Evolutionary conservation across 2,888 invertebrate genomes (phyloP), one percentile per base, ranked within the genome.

Genomic region (Carterocephalus palaemon): DNA sequence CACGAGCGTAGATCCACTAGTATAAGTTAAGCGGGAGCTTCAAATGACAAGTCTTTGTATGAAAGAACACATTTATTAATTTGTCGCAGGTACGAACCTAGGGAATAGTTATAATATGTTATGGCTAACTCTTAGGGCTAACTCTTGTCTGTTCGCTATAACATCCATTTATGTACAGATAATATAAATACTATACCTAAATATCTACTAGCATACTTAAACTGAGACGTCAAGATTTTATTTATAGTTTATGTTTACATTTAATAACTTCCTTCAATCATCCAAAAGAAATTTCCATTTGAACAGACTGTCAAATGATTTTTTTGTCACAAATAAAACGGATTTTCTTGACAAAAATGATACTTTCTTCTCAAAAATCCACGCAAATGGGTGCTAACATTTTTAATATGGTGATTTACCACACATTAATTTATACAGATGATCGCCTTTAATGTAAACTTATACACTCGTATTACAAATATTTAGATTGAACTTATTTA

Each of bases 51-150:
- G 13, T 22, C 9, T 1, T 9, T 37, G 38, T 62, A 70, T 57
- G 54, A 62, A 64, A 64, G 64, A 64, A 64, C 64, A 64, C 64
- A 61, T 64, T 64, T 64, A 64, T 64, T 63, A 54, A 57, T 60
- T 56, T 56, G 53, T 60, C 55, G 45, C 34, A 40, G 49, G 48
- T 54, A 57, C 52, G 57, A 53, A 50, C 41, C 51, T 47, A 47
- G 22, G 8, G 29, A 46, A 38, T 40, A 34, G 39, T 47, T n/a
- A n/a, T n/a, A n/a, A 38, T 51, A 41, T 36, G 26, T 38, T 46
- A 48, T 42, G n/a, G n/a, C n/a, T n/a, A 32, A 45, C 36, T 48
- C 20, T 38, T 49, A 49, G 23, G n/a, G 2, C 42, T 26, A 33
- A 2, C 4, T 16, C 15, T 6, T 32, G 8, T 17, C 15, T 20